phyloP scores from a whole-genome alignment of 1,140 invertebrate species.

The Drosophila pachea region DNA sequence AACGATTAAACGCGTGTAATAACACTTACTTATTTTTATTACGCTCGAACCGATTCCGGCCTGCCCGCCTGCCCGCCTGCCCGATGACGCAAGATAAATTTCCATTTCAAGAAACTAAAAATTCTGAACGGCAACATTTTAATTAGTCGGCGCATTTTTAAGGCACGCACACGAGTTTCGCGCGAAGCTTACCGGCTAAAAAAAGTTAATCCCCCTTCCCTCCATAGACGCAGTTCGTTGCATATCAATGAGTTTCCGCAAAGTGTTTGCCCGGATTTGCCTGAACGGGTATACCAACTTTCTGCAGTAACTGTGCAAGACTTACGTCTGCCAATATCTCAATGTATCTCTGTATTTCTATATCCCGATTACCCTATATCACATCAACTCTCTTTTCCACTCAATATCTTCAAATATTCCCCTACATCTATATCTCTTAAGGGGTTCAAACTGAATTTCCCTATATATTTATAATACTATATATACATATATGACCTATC shows the following conservation, averaged over 20 bases:
- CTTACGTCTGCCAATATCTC: no score
- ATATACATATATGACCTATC: no score
- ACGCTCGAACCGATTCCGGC: constrained; percentile 6
- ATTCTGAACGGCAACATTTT: constrained; percentile 19
- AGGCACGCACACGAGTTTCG: constrained; percentile 35
- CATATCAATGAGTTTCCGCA: constrained; percentile 70
- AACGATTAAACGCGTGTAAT: constrained; percentile 1
- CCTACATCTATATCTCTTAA: no score
- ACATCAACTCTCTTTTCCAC: no score
- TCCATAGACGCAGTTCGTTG: constrained; percentile 17
- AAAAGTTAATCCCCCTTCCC: constrained; percentile 44
- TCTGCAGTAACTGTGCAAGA: no score
- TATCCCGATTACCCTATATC: no score
- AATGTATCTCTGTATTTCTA: no score
- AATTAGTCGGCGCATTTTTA: constrained; percentile 22
- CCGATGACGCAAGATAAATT: constrained; percentile 8
- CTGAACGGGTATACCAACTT: no score
- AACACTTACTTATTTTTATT: constrained; percentile 3
- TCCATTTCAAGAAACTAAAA: constrained; percentile 5
- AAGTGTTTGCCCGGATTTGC: constrained; percentile 6
- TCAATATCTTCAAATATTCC: no score
- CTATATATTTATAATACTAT: no score
- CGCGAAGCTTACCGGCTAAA: constrained; percentile 36
- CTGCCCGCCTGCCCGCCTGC: neutral
- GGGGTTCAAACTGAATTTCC: no score